A percentile compares a stretch with the other conserved stretches of the same genome.
Evolutionary conservation across 2,888 invertebrate genomes (phyloP).

Genomic region (Anthrax anthrax): DNA sequence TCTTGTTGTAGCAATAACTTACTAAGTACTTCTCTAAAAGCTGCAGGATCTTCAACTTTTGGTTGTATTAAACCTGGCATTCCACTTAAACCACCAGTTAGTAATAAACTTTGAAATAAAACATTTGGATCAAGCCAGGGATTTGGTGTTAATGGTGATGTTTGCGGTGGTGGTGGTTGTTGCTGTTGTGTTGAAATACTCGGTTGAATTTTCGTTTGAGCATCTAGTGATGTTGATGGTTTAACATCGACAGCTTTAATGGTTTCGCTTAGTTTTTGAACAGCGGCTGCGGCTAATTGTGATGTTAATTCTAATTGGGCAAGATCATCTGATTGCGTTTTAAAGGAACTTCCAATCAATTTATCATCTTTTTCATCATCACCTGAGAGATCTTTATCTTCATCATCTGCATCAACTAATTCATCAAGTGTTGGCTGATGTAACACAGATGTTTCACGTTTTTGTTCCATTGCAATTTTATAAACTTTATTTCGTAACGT

Average conservation of each 20-base stretch:
- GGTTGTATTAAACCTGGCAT: conserved; percentile 11
- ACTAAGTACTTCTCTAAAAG: conserved; percentile 27
- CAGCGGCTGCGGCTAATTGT: conserved; percentile 24
- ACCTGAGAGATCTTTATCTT: conserved; percentile 36
- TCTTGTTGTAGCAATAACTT: conserved; percentile 23
- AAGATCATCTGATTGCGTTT: conserved; percentile 36
- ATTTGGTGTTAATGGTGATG: conserved; percentile 15
- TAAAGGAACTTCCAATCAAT: conserved; percentile 13
- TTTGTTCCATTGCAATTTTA: conserved; percentile 60
- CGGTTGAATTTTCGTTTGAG: conserved; percentile 5
- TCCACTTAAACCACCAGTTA: conserved; percentile 21
- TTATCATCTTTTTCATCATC: conserved; percentile 45
- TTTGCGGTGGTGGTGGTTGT: conserved; percentile 23
- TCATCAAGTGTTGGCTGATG: conserved; percentile 16
- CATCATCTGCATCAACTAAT: conserved; percentile 25
- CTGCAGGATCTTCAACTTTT: conserved; percentile 22
- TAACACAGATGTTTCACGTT: conserved; percentile 41
- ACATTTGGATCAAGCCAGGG: conserved; percentile 23
- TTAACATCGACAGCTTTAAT: conserved; percentile 8
- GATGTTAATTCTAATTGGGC: conserved; percentile 30
- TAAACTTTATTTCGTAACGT: conserved; percentile 92
- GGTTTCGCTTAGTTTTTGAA: conserved; percentile 14
- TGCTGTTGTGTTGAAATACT: conserved; percentile 12
- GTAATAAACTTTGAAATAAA: conserved; percentile 26
- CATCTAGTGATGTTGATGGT: conserved; percentile 7